Conservation (phyloP, 2,888 invertebrate species). For the Eupelmus urozonus region DNA sequence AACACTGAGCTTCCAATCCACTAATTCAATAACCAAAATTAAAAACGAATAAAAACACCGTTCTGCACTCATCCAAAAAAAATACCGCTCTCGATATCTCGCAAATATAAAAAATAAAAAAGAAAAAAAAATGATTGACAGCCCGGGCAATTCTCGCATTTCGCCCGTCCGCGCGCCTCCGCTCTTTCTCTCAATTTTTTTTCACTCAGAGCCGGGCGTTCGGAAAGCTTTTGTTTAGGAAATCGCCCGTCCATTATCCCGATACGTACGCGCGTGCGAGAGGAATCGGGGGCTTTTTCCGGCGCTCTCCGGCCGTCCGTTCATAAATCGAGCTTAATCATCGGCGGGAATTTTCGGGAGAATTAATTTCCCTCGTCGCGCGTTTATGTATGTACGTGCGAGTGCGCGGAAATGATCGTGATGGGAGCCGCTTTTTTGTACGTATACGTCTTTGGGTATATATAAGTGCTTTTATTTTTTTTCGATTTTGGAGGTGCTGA, state of each 20-base stretch:
- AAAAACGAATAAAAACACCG: too few species aligned
- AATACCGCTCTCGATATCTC: too few species aligned
- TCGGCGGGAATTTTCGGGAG: conserved; percentile 45
- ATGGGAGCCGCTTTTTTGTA: not conserved
- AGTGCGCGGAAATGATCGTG: conserved; percentile 15
- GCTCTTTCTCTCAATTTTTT: not conserved
- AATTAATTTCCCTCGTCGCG: conserved; percentile 53
- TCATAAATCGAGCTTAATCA: conserved; percentile 52
- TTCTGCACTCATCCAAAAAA: not conserved
- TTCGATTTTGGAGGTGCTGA: not conserved
- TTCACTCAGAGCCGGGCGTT: not conserved
- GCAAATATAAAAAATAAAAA: conserved; percentile 5
- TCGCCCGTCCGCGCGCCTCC: too few species aligned
- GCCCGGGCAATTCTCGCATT: not conserved
- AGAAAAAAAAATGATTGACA: conserved; percentile 22
- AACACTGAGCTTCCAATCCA: too few species aligned
- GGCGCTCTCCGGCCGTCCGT: not conserved
- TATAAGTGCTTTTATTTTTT: not conserved
- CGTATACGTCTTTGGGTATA: conserved; percentile 3
- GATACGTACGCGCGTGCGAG: conserved; percentile 6
- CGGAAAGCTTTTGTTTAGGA: conserved; percentile 54
- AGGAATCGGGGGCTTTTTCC: conserved; percentile 25
- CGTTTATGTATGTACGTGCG: conserved; percentile 16
- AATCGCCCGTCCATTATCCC: conserved; percentile 54
- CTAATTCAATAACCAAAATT: too few species aligned